Evolutionary conservation across 92 coral and sea anemone species (phyloP), one percentile per base, ranked within the genome.

Genomic region (Galaxea fascicularis): DNA sequence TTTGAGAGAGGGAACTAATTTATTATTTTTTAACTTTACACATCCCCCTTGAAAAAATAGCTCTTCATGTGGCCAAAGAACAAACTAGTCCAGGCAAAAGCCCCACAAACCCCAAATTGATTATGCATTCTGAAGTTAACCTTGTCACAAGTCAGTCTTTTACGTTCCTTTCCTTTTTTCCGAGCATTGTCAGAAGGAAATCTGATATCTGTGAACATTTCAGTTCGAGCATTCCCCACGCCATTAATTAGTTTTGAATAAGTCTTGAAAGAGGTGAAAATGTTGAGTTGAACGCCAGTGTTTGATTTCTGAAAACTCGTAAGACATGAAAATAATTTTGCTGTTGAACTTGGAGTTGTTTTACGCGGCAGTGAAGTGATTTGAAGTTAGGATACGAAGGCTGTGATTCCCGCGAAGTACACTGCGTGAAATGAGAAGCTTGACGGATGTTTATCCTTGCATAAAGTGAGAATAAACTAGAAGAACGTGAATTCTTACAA

Each of bases 311-410:
- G 31, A 46, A 46, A 46, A 46, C 51, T 46, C 51, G 51, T 74
- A 74, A 74, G 65, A 44, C 79, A 74, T 51, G 65, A 47, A 51
- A 74, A 74, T 21, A 39, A 72, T 72, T 72, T 72, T 72, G 58
- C 58, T 72, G 11, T 72, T 39, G 52, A 72, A 72, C 77, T 41
- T 72, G 77, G 58, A 58, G 79, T 74, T 74, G 79, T 74, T 74
- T 63, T 49, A 74, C 65, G 79, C 79, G 79, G 58, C 65, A 74
- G 65, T 49, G 79, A 74, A 74, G 79, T 49, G 79, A 74, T 74
- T 47, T 74, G 65, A 74, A 41, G 79, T 74, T 74, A 63, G 79
- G 59, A 51, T 45, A 47, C 27, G 79, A 46, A 46, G 51, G 6
- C 51, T 17, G 24, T 60, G 62, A 77, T 77, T 77, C 54, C 52